Conservation (phyloP, 2,797 vertebrate species). For the Alauda arvensis region DNA sequence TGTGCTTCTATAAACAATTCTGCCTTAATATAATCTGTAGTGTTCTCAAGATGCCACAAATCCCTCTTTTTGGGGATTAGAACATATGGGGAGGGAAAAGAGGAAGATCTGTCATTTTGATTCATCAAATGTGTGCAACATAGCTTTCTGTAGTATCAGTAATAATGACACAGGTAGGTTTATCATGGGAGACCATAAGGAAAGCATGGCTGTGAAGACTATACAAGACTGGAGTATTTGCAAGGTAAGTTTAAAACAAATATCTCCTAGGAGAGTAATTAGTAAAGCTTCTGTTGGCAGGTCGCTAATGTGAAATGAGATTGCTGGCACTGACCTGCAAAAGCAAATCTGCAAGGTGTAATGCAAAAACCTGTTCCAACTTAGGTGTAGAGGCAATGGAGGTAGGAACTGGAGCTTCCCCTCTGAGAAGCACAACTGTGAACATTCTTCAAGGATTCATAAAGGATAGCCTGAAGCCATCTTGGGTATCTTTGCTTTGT, state of each 20-base stretch:
- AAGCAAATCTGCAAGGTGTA: background rate
- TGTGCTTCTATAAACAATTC: background rate
- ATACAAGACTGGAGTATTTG: background rate
- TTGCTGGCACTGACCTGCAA: background rate
- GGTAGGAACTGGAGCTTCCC: background rate
- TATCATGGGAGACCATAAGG: background rate
- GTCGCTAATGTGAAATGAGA: background rate
- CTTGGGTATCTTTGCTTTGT: background rate
- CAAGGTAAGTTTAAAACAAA: background rate
- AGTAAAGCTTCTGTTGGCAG: background rate
- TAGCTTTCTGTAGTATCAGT: constrained; percentile 47
- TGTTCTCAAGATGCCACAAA: background rate
- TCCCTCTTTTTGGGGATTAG: background rate
- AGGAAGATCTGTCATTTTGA: constrained; percentile 28
- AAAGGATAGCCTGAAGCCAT: background rate
- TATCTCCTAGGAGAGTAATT: background rate
- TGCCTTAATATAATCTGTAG: background rate
- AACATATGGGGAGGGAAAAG: background rate
- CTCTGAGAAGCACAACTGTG: background rate
- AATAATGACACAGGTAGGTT: constrained; percentile 36
- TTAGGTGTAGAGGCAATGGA: background rate
- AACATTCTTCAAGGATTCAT: background rate
- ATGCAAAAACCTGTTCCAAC: background rate
- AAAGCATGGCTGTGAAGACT: background rate
- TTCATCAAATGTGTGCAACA: constrained; percentile 2